phyloP scores from a whole-genome alignment of 2,888 invertebrate species.

The Amblyjoppa proteus region DNA sequence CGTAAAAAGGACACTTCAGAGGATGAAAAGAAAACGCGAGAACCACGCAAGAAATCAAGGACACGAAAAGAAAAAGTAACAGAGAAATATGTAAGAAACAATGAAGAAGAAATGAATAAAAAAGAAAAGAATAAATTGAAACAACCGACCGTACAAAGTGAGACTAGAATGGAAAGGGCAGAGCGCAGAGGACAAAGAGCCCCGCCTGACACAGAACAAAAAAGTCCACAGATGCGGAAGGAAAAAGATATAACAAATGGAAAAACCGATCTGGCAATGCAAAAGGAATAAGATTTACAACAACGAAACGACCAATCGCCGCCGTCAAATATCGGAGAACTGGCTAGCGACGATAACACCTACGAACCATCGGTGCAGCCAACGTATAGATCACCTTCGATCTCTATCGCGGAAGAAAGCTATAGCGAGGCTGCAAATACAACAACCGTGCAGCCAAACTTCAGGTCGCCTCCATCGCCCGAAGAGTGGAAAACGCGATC shows the following conservation, averaged over 20 bases:
- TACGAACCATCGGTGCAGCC: background rate
- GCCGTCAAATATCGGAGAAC: conserved; percentile 6
- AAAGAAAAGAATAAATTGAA: background rate
- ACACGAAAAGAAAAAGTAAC: no score
- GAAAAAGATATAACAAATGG: background rate
- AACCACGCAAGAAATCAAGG: background rate
- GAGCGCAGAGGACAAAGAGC: conserved; percentile 1
- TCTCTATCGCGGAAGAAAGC: background rate
- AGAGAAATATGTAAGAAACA: no score
- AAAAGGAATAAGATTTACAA: background rate
- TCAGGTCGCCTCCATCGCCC: background rate
- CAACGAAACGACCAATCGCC: background rate
- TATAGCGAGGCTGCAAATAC: background rate
- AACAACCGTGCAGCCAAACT: background rate
- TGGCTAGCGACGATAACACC: background rate
- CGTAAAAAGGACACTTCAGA: background rate
- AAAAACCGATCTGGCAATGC: background rate
- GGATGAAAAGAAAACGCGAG: background rate
- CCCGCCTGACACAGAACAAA: background rate
- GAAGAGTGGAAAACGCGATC: background rate
- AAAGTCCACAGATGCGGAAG: background rate
- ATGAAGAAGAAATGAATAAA: background rate
- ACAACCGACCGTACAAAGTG: background rate
- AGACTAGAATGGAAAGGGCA: background rate
- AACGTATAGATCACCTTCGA: background rate